These are phyloP conservation scores for Halocynthia aurantium DNA, from an alignment of 23 tunicate species.

Conservation along the genomic window DNA sequence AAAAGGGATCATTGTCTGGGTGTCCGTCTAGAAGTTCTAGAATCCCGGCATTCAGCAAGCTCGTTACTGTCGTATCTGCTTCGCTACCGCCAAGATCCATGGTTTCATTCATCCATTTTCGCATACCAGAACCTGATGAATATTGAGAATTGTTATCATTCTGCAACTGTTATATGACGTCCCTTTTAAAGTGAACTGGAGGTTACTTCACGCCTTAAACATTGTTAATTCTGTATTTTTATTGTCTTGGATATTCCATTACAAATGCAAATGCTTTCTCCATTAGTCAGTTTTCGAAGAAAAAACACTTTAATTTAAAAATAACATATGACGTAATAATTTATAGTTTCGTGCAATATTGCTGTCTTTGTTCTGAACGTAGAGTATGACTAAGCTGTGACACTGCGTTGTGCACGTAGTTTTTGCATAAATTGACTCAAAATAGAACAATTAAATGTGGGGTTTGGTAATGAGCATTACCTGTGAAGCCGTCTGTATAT, in stretches of 20 bases:
- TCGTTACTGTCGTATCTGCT: conserved; percentile 35
- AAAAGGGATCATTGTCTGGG: conserved; percentile 11
- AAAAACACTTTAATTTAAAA: too few relatives aligned
- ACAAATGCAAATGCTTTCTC: too few relatives aligned
- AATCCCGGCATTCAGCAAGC: conserved; percentile 31
- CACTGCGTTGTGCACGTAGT: too few relatives aligned
- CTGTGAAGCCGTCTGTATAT: conserved; percentile 52
- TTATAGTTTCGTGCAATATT: too few relatives aligned
- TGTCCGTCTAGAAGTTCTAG: conserved; percentile 30
- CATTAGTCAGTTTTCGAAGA: too few relatives aligned
- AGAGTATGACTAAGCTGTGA: too few relatives aligned
- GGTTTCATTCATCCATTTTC: conserved; percentile 40
- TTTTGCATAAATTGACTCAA: background rate
- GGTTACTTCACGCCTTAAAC: too few relatives aligned
- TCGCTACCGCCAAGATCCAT: conserved; percentile 41
- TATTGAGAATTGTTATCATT: background rate
- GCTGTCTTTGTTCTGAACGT: too few relatives aligned
- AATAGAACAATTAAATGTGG: background rate
- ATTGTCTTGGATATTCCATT: too few relatives aligned
- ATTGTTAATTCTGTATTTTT: too few relatives aligned
- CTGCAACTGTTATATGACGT: background rate
- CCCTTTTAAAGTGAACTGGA: too few relatives aligned
- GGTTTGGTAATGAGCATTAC: background rate
- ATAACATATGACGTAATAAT: too few relatives aligned
- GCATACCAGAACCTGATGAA: conserved; percentile 40